Base-by-base conservation (phyloP, 2,888 invertebrate species). In the Hermodice carunculata region DNA sequence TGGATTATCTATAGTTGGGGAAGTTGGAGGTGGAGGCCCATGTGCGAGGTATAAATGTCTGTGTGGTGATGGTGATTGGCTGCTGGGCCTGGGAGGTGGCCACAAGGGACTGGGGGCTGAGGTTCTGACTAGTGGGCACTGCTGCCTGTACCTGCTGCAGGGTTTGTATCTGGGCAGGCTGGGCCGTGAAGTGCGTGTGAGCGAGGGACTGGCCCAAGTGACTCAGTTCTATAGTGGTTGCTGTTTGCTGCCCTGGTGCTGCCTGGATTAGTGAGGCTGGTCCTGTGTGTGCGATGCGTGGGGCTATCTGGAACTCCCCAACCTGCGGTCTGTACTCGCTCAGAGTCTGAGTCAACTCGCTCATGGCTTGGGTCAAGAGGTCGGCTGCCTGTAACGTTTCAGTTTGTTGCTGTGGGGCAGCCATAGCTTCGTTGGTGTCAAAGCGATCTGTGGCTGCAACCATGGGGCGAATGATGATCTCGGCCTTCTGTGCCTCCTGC, bases 291-390 rank as follows among this genome's bases (percentile, higher is more conserved):
- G 62, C 17, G 71, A 24, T 56, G 76, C 49, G 60, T 71, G 31
- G 56, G 68, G 56, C 32, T 64, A 31, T 67, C 61, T 1, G 69
- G 53, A 42, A 78, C 64, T 48, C 69, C 61, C 17, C 70, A 3
- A 66, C 70, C 19, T 73, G 66, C 11, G 68, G 68, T 8, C 76
- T 61, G 61, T 76, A 81, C 43, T 82, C 81, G 63, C 70, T 46
- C 19, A 82, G 68, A 1, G 77, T 74, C 70, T 82, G 83, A 0
- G 84, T 85, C 48, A 87, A 72, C 67, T 87, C 87, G 29, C 81
- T 82, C 86, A 87, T 86, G 0, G 87, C 87, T 71, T 87, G 87
- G 1, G 86, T 87, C 43, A 87, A 76, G 1, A 87, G 78, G 67
- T 87, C 87, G n/a, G 85, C 81, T 6, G 80, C 73, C n/a, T 40